Percentiles rank a stretch among this genome's conserved stretches.
Evolutionary conservation across 2,113 vertebrate species (phyloP).

Genomic region (Myrmecophaga tridactyla): DNA sequence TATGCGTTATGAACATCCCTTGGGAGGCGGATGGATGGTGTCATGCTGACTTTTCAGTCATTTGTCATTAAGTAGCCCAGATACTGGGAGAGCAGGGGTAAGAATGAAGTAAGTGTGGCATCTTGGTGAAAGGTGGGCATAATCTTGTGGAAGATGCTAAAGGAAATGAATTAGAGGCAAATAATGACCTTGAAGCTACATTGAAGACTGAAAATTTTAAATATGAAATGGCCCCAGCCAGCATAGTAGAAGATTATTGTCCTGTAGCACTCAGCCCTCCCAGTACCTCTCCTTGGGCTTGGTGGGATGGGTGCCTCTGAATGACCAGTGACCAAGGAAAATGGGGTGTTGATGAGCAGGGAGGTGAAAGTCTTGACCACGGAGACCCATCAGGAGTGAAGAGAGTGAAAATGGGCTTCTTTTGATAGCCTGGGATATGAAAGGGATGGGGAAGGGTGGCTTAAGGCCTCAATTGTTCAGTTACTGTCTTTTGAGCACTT

Average conservation of each 20-base stretch:
- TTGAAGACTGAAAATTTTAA: neutral
- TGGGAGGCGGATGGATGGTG: neutral
- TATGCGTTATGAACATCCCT: neutral
- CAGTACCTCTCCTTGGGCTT: neutral
- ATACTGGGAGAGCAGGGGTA: neutral
- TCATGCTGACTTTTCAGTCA: neutral
- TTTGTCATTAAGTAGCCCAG: neutral
- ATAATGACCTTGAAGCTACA: neutral
- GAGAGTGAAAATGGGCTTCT: neutral
- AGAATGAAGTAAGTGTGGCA: neutral
- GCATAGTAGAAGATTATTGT: neutral
- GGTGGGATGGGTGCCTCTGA: neutral
- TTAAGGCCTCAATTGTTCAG: neutral
- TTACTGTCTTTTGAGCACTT: neutral
- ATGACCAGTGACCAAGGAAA: neutral
- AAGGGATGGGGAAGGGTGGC: neutral
- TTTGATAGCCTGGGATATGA: neutral
- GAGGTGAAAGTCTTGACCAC: neutral
- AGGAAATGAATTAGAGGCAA: neutral
- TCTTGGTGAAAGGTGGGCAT: neutral
- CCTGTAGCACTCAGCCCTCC: neutral
- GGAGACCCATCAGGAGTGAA: neutral
- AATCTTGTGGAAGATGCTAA: neutral
- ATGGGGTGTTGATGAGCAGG: neutral
- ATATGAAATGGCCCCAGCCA: neutral